Evolutionary conservation across 2,888 invertebrate species (phyloP), one percentile per base, ranked within the genome.

Genomic region (Cheilosia grossa): DNA sequence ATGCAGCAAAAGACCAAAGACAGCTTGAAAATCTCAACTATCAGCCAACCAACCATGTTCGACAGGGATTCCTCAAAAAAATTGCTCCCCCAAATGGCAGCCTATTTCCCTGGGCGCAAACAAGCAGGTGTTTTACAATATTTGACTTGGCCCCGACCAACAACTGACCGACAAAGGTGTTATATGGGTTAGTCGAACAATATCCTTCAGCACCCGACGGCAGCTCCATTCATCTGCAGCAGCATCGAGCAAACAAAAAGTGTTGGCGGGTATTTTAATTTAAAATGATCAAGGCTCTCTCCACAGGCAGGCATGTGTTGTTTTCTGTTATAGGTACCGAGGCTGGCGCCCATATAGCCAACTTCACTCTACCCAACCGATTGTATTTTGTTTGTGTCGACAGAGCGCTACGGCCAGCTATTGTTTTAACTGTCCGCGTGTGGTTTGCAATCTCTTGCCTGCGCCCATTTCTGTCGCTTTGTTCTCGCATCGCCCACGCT

Each of bases 391-490:
- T 21, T 2, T 30, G 30, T 30, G 42, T 15, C 54, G 53, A 42
- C 24, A 54, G 53, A 40, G 40, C 54, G 40, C 51, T 63, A 44
- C 13, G 59, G 40, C 64, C 64, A 24, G 53, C 69, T 54, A 56
- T 69, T 78, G 70, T 64, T 64, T 64, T 30, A 64, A 49, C 42
- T 81, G 75, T 69, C 51, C 67, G 59, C 67, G 19, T 75, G 75
- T 24, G 81, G 81, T 69, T 81, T 56, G 2, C 49, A 51, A 40
- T 51, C 40, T 21, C 19, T 37, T 33, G 40, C 24, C 13, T 9
- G 33, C 59, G 42, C 37, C 21, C 30, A 19, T 27, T 59, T 30
- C 17, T 47, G 13, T 13, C 37, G 40, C 42, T 56, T 78, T 79
- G 63, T 72, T 58, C 47, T 64, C 27, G 61, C 10, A 37, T 6